Conservation (phyloP, 2,888 invertebrate species). For the Pycnomerus fuliginosus region DNA sequence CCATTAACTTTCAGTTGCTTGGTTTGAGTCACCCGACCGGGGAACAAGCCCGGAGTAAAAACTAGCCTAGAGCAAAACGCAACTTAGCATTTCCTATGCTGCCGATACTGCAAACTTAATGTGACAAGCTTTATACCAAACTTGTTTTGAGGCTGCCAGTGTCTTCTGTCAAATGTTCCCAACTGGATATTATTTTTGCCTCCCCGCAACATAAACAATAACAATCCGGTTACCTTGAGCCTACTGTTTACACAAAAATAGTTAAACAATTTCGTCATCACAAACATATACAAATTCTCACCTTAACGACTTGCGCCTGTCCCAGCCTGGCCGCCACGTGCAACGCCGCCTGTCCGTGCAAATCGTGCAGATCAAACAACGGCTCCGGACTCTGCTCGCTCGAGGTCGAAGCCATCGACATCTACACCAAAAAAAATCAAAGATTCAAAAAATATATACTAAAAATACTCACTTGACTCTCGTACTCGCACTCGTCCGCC, state of each 20-base stretch:
- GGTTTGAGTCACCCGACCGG: too few relatives aligned
- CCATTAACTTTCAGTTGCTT: too few relatives aligned
- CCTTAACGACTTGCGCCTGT: slow-evolving; percentile 68
- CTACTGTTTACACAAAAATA: slow-evolving; percentile 23
- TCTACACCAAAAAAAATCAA: slow-evolving; percentile 32
- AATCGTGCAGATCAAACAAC: slow-evolving; percentile 62
- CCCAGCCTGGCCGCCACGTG: slow-evolving; percentile 83
- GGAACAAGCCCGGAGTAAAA: too few relatives aligned
- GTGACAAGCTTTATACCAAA: too few relatives aligned
- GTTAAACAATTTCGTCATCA: slow-evolving; percentile 4
- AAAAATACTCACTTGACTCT: slow-evolving; percentile 48
- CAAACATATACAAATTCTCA: slow-evolving; percentile 38
- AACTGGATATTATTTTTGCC: too few relatives aligned
- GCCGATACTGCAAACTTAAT: too few relatives aligned
- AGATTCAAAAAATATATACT: neutral
- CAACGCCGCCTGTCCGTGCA: slow-evolving; percentile 81
- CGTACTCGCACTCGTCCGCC: slow-evolving; percentile 50
- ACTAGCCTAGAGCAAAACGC: too few relatives aligned
- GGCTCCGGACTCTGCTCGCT: slow-evolving; percentile 54
- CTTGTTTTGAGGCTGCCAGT: too few relatives aligned
- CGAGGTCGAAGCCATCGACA: slow-evolving; percentile 50
- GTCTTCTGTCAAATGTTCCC: too few relatives aligned
- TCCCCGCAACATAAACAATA: too few relatives aligned
- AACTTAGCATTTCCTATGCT: too few relatives aligned
- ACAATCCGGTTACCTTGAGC: too few relatives aligned